phyloP scores from a whole-genome alignment of 2,113 vertebrate species.

The Campylorhamphus procurvoides region DNA sequence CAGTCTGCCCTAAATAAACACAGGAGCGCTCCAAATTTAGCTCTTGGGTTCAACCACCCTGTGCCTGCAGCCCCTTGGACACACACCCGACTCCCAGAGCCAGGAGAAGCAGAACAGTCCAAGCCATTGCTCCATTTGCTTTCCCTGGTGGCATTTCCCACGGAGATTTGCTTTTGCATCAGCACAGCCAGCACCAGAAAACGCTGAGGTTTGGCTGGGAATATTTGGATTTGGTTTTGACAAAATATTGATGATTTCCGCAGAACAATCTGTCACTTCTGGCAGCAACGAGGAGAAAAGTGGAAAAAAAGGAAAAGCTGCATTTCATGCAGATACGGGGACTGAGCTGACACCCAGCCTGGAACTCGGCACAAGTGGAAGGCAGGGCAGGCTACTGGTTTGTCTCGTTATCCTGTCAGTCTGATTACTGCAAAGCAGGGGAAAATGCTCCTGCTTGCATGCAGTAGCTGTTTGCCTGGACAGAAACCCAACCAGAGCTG shows the following conservation, averaged over 20 bases:
- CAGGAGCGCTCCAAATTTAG: background rate
- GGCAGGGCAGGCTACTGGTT: background rate
- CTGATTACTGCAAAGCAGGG: background rate
- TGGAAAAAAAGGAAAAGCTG: background rate
- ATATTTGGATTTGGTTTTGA: slow-evolving; percentile 33
- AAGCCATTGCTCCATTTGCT: background rate
- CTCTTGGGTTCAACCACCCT: background rate
- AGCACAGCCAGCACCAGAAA: slow-evolving; percentile 22
- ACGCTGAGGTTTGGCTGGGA: slow-evolving; percentile 28
- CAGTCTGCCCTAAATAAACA: background rate
- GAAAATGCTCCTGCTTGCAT: background rate
- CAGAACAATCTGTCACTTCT: background rate
- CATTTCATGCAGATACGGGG: background rate
- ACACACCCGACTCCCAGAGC: background rate
- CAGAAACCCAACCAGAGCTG: background rate
- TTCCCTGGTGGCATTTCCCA: slow-evolving; percentile 34
- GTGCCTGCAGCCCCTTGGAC: background rate
- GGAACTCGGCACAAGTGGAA: background rate
- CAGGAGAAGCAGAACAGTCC: background rate
- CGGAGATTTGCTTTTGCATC: slow-evolving; percentile 8
- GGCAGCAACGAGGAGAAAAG: background rate
- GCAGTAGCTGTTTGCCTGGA: background rate
- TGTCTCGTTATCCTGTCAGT: slow-evolving; percentile 14
- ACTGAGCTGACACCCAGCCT: slow-evolving; percentile 23
- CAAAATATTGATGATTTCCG: slow-evolving; percentile 38